Percentiles rank a stretch among this genome's conserved stretches.
phyloP scores from a whole-genome alignment of 2,888 invertebrate genomes.

The Didymodactylos carnosus region DNA sequence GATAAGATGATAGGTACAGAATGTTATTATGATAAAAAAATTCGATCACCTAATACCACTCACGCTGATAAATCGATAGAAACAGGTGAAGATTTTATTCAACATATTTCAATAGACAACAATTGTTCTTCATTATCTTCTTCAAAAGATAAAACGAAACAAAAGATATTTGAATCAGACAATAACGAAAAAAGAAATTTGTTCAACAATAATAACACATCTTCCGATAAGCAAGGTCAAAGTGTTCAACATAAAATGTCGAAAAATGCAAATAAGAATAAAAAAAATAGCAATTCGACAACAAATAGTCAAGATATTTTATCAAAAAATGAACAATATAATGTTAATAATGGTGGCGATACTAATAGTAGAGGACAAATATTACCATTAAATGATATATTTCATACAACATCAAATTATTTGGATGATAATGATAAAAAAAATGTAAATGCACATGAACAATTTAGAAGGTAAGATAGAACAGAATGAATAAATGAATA shows the following conservation, averaged over 20 bases:
- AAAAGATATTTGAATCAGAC: background rate
- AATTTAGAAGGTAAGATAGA: background rate
- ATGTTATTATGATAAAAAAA: too few relatives aligned
- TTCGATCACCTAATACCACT: too few relatives aligned
- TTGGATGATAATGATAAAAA: background rate
- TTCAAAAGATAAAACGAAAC: background rate
- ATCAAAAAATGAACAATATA: background rate
- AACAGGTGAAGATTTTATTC: background rate
- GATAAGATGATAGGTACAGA: background rate
- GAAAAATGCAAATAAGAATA: background rate
- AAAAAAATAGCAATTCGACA: too few relatives aligned
- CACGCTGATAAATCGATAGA: background rate
- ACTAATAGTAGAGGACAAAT: background rate
- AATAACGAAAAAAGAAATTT: background rate
- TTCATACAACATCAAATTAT: background rate
- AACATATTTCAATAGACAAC: background rate
- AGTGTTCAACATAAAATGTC: too few relatives aligned
- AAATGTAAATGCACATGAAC: background rate
- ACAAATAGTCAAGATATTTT: too few relatives aligned
- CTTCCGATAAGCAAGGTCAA: background rate
- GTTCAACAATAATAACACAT: background rate
- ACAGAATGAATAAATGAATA: too few relatives aligned
- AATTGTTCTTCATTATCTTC: too few relatives aligned
- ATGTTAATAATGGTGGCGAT: too few relatives aligned
- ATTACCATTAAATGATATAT: background rate